A percentile compares a stretch with the other conserved stretches of the same genome.
phyloP scores from a whole-genome alignment of 2,113 vertebrate species.

The Nothobranchius furzeri region DNA sequence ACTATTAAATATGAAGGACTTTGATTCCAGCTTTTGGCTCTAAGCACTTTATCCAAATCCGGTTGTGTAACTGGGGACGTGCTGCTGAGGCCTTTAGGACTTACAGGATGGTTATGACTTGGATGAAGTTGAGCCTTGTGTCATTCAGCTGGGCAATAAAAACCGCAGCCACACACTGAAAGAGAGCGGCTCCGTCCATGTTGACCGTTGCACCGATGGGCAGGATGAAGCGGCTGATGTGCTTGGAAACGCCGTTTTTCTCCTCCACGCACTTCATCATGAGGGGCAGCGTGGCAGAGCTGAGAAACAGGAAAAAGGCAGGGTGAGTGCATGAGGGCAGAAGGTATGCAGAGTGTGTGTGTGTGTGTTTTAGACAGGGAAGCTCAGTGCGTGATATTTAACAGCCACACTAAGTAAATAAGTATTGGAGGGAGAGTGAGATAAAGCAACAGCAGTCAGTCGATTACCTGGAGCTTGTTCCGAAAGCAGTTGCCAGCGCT shows the following conservation, averaged over 20 bases:
- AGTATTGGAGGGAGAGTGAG: not conserved
- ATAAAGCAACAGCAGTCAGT: not conserved
- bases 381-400: not conserved
- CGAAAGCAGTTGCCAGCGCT: slow-evolving; percentile 87
- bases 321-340: not conserved
- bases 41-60: too few relatives aligned
- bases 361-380: slow-evolving; percentile 1
- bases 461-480: slow-evolving; percentile 88
- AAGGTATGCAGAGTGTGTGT: not conserved
- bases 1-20: too few relatives aligned
- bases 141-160: slow-evolving; percentile 90
- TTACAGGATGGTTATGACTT: slow-evolving; percentile 91
- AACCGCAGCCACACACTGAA: slow-evolving; percentile 90
- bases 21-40: too few relatives aligned
- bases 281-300: slow-evolving; percentile 88
- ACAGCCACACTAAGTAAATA: slow-evolving; percentile 4
- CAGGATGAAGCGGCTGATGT: slow-evolving; percentile 91
- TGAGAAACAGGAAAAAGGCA: slow-evolving; percentile 34
- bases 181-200: slow-evolving; percentile 92
- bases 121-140: slow-evolving; percentile 82
- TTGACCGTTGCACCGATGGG: slow-evolving; percentile 92
- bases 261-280: slow-evolving; percentile 95
- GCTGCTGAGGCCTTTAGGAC: slow-evolving; percentile 40
- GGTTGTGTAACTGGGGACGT: too few relatives aligned
- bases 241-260: slow-evolving; percentile 85